phyloP scores from a whole-genome alignment of 2,888 invertebrate species.

The Ophion ventricosus region DNA sequence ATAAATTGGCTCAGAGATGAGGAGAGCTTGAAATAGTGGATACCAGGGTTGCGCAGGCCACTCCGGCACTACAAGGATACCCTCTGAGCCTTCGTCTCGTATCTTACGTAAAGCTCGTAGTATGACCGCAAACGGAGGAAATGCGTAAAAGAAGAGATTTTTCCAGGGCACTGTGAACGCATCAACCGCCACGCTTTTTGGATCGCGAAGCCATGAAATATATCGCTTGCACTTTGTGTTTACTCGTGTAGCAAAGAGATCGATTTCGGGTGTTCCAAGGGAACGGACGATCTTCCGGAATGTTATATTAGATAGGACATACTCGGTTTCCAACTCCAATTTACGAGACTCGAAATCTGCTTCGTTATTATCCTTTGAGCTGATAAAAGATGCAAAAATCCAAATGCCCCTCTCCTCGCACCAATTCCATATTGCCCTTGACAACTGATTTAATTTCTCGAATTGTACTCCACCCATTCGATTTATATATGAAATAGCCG shows the following conservation, averaged over 20 bases:
- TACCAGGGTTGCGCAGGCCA: constrained; percentile 10
- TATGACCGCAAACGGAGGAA: constrained; percentile 5
- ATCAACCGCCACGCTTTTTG: not conserved
- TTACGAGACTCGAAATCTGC: too few species aligned
- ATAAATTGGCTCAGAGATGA: not conserved
- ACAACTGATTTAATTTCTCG: not conserved
- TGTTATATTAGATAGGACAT: not conserved
- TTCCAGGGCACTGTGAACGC: not conserved
- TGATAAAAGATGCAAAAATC: not conserved
- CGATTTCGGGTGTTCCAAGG: constrained; percentile 1
- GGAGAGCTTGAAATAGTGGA: constrained; percentile 1
- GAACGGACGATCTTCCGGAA: not conserved
- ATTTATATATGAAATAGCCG: too few species aligned
- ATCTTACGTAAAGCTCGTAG: not conserved
- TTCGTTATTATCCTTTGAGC: too few species aligned
- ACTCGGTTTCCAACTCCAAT: constrained; percentile 20
- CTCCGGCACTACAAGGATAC: not conserved
- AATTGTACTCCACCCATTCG: too few species aligned
- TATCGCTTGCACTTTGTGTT: constrained; percentile 3
- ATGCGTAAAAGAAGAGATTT: constrained; percentile 10
- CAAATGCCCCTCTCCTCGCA: constrained; percentile 14
- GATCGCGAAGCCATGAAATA: not conserved
- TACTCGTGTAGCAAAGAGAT: constrained; percentile 4
- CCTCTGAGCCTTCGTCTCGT: too few species aligned
- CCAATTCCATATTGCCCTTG: constrained; percentile 28